Evolutionary conservation across 2,113 vertebrate genomes (phyloP).

Genomic region (Monarcha castaneiventris): DNA sequence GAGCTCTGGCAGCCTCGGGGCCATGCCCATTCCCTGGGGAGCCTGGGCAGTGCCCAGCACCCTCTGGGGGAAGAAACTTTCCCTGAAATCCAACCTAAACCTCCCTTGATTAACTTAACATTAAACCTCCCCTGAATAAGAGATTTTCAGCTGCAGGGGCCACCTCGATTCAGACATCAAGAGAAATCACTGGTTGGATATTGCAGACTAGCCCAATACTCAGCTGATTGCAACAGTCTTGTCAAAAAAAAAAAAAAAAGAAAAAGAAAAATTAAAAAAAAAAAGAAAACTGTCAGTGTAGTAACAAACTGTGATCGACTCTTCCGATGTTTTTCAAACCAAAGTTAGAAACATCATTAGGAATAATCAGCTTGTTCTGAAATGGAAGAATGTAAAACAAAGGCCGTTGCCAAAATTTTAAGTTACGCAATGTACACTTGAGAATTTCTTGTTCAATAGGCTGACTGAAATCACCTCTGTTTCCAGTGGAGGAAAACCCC

Average conservation of each 20-base stretch:
- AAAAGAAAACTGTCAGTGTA: background rate
- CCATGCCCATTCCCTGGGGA: background rate
- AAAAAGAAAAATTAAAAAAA: background rate
- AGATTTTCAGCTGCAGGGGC: background rate
- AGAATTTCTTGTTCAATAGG: background rate
- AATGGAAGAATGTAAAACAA: background rate
- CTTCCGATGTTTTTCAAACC: background rate
- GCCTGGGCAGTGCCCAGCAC: background rate
- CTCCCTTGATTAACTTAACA: background rate
- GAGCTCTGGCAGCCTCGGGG: background rate
- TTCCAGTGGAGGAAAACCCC: background rate
- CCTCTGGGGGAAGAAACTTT: background rate
- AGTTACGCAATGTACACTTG: rapidly evolving
- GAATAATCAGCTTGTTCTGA: background rate
- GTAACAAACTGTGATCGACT: background rate
- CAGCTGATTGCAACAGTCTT: background rate
- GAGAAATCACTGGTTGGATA: background rate
- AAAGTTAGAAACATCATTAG: background rate
- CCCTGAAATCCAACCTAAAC: rapidly evolving
- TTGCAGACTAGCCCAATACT: background rate
- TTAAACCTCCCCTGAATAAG: background rate
- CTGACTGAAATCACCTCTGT: background rate
- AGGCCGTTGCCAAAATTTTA: background rate
- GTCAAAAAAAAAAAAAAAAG: background rate
- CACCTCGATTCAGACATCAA: background rate